Evolutionary conservation across 1,140 invertebrate genomes (phyloP).

Genomic region (Oreohelix idahoensis): DNA sequence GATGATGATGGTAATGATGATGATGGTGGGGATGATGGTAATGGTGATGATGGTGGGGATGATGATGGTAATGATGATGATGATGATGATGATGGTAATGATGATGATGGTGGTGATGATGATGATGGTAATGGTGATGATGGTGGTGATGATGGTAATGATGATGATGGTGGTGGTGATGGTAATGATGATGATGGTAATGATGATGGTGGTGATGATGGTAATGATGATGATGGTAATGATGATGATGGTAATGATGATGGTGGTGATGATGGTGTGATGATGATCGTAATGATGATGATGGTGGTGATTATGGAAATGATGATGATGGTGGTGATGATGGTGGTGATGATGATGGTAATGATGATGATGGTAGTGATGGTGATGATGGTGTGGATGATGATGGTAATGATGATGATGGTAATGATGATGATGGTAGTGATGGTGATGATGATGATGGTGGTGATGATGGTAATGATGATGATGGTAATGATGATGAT

Average conservation of each 20-base stretch:
- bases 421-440: not conserved
- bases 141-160: slow-evolving; percentile 9
- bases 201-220: not conserved
- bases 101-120: slow-evolving; percentile 1
- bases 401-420: slow-evolving; percentile 13
- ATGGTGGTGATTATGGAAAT: too few species aligned
- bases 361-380: not conserved
- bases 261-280: too few species aligned
- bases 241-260: not conserved
- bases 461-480: not conserved
- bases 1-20: not conserved
- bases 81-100: slow-evolving; percentile 9
- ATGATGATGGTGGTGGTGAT: not conserved
- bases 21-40: too few species aligned
- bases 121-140: slow-evolving; percentile 21
- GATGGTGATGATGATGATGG: slow-evolving; percentile 11
- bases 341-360: not conserved
- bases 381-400: too few species aligned
- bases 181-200: not conserved
- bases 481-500: not conserved
- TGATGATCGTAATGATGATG: too few species aligned
- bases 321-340: not conserved
- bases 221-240: not conserved
- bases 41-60: too few species aligned
- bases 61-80: too few species aligned